A percentile compares a stretch with the other conserved stretches of the same genome.
These are phyloP conservation scores for Hemaris fuciformis DNA, from an alignment of 2,888 invertebrate genomes.

Conservation along the genomic window DNA sequence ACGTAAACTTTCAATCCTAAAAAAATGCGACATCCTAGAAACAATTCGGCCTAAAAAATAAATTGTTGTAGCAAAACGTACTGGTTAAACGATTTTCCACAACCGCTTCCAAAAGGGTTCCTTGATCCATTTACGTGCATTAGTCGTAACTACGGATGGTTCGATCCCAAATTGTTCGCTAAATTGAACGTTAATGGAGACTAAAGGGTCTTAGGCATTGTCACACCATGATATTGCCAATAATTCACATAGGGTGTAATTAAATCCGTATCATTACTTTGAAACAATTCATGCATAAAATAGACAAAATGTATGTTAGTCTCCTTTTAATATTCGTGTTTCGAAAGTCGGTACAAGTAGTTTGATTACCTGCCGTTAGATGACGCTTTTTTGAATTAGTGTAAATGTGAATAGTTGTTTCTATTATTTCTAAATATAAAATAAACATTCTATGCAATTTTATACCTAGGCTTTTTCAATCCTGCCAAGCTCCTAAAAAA, in stretches of 20 bases:
- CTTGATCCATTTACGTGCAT: conserved; percentile 15
- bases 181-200: conserved; percentile 20
- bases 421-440: too few relatives aligned
- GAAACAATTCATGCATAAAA: background rate
- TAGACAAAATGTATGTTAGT: background rate
- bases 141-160: conserved; percentile 4
- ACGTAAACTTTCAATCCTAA: too few relatives aligned
- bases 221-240: background rate
- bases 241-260: background rate
- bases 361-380: background rate
- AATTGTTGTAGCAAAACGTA: background rate
- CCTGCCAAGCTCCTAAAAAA: too few relatives aligned
- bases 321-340: background rate
- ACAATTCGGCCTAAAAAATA: background rate
- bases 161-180: conserved; percentile 17
- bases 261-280: background rate
- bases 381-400: background rate
- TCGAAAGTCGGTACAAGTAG: background rate
- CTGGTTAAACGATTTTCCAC: background rate
- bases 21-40: background rate
- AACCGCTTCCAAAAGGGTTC: conserved; percentile 1
- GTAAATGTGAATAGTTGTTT: too few relatives aligned
- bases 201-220: background rate
- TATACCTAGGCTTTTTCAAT: too few relatives aligned
- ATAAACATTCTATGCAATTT: too few relatives aligned